Percentiles rank a stretch among this genome's conserved stretches.
These are phyloP conservation scores for Cerastis leucographa DNA, from an alignment of 2,888 invertebrate genomes.

Conservation along the genomic window DNA sequence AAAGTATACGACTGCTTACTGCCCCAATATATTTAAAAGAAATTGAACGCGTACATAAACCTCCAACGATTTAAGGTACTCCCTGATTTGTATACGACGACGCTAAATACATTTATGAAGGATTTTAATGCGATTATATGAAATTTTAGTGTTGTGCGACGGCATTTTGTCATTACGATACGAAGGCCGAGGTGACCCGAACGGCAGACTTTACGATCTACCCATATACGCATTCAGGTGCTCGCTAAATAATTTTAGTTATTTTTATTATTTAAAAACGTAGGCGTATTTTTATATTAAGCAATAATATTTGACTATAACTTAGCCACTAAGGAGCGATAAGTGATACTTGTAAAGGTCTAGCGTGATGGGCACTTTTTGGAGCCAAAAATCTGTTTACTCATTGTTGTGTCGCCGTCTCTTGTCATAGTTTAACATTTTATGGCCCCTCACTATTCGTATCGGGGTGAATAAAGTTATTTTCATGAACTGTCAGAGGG, in stretches of 20 bases:
- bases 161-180: constrained; percentile 61
- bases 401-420: constrained; percentile 57
- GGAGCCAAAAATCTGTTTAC: constrained; percentile 38
- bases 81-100: constrained; percentile 69
- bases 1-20: constrained; percentile 47
- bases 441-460: constrained; percentile 39
- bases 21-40: constrained; percentile 52
- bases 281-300: constrained; percentile 55
- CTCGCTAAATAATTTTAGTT: constrained; percentile 53
- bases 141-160: constrained; percentile 57
- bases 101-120: constrained; percentile 72
- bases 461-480: constrained; percentile 53
- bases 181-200: constrained; percentile 60
- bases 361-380: constrained; percentile 28
- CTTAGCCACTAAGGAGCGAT: constrained; percentile 27
- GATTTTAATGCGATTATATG: constrained; percentile 74
- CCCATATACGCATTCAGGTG: constrained; percentile 57
- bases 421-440: constrained; percentile 55
- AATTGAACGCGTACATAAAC: constrained; percentile 64
- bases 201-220: constrained; percentile 56
- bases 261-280: constrained; percentile 53
- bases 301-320: constrained; percentile 50
- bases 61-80: constrained; percentile 63
- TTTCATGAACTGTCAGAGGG: constrained; percentile 45
- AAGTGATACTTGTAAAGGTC: constrained; percentile 60